Evolutionary conservation across 2,888 invertebrate species (phyloP).

Genomic region (Synanthedon andrenaeformis): DNA sequence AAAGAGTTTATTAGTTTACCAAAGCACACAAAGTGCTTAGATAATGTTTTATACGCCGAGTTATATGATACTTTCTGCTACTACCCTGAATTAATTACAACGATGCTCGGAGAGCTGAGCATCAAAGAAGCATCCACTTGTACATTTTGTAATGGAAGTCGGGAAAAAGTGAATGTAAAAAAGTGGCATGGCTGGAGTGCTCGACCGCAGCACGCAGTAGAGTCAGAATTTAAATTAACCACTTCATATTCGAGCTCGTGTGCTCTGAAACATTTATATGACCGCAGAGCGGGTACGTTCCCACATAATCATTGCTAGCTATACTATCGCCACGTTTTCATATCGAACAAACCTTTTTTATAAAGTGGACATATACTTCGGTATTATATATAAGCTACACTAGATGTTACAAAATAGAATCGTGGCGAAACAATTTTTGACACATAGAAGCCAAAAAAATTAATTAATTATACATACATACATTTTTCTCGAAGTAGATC

Average conservation of each 20-base stretch:
- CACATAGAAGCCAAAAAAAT: no score
- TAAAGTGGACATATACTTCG: not conserved
- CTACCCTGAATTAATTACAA: no score
- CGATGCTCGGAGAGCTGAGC: constrained; percentile 3
- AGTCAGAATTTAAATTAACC: constrained; percentile 58
- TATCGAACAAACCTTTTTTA: constrained; percentile 4
- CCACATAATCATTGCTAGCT: constrained; percentile 9
- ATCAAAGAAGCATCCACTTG: constrained; percentile 22
- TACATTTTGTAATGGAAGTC: constrained; percentile 14
- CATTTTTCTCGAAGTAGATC: no score
- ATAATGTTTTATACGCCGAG: no score
- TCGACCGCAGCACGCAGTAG: constrained; percentile 8
- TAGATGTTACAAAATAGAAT: no score
- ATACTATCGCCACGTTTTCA: constrained; percentile 9
- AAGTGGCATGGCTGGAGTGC: constrained; percentile 6
- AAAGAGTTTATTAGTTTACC: no score
- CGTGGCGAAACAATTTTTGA: no score
- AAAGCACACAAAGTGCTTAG: no score
- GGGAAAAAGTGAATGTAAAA: constrained; percentile 15
- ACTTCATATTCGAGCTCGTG: constrained; percentile 47
- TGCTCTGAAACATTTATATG: constrained; percentile 47
- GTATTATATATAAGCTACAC: no score
- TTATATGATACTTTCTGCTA: no score
- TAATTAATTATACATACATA: no score
- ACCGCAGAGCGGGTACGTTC: constrained; percentile 23